These are phyloP conservation scores for Ochlodes sylvanus DNA, from an alignment of 2,888 invertebrate genomes.

Conservation along the genomic window DNA sequence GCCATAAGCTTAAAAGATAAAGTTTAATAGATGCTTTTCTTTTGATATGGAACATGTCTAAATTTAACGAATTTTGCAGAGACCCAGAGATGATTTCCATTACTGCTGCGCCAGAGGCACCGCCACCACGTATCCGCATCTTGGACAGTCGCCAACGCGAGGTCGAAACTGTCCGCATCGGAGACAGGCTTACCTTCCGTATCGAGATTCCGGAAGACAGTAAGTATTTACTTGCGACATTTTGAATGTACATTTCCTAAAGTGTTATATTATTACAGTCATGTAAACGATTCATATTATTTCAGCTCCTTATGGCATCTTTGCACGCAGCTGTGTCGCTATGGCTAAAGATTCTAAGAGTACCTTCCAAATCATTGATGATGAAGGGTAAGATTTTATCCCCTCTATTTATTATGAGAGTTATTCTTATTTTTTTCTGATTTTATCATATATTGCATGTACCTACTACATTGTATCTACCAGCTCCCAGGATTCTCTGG, in stretches of 20 bases:
- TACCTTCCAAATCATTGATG: conserved; percentile 98
- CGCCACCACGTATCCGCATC: conserved; percentile 96
- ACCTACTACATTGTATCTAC: too few relatives aligned
- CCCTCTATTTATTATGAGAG: too few relatives aligned
- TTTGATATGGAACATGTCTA: not conserved
- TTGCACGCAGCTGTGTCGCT: conserved; percentile 97
- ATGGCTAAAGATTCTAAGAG: conserved; percentile 99
- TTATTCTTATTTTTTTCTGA: too few relatives aligned
- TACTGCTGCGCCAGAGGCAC: conserved; percentile 97
- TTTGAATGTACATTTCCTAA: conserved; percentile 12
- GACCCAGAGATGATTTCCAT: conserved; percentile 98
- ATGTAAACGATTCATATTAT: conserved; percentile 21
- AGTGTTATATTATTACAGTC: not conserved
- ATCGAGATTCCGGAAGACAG: conserved; percentile 98
- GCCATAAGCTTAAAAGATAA: not conserved
- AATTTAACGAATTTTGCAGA: conserved; percentile 68
- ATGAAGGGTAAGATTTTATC: conserved; percentile 89
- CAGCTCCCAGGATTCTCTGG: too few relatives aligned
- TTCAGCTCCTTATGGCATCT: conserved; percentile 97
- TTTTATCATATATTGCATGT: too few relatives aligned
- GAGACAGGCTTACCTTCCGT: conserved; percentile 96
- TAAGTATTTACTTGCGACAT: conserved; percentile 76
- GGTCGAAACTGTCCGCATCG: conserved; percentile 97
- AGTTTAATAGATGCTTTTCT: not conserved
- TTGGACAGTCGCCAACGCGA: conserved; percentile 94